Conservation (phyloP, 1,140 invertebrate genomes). For the Drosophila funebris region DNA sequence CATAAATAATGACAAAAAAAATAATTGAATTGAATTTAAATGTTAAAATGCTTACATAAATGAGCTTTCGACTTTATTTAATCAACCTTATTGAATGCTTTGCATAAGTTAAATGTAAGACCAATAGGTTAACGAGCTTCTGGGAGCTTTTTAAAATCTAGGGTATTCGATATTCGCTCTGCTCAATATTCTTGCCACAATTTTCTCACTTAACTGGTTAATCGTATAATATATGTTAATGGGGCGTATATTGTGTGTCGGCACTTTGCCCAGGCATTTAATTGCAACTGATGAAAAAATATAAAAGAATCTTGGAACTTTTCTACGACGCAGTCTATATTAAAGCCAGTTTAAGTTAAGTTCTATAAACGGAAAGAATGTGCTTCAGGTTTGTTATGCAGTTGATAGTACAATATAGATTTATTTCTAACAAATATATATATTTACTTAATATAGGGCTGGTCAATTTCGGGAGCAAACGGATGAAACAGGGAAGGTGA, state of each 20-base stretch:
- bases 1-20: too few relatives aligned
- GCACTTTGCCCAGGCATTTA: neutral
- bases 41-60: too few relatives aligned
- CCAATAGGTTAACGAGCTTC: too few relatives aligned
- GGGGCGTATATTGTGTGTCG: neutral
- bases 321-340: neutral
- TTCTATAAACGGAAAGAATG: neutral
- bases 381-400: neutral
- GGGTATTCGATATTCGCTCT: too few relatives aligned
- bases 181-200: neutral
- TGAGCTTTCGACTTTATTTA: too few relatives aligned
- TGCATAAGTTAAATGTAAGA: too few relatives aligned
- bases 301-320: neutral
- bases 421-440: neutral
- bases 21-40: too few relatives aligned
- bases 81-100: too few relatives aligned
- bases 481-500: constrained; percentile 88
- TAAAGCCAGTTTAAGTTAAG: neutral
- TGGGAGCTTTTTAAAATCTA: too few relatives aligned
- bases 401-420: too few relatives aligned
- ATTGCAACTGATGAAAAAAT: neutral
- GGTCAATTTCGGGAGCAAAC: constrained; percentile 82
- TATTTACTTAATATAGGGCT: constrained; percentile 66
- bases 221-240: neutral
- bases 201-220: neutral